A percentile compares a stretch with the other conserved stretches of the same genome.
phyloP scores from a whole-genome alignment of 2,113 vertebrate genomes.

The Callocephalon fimbriatum region DNA sequence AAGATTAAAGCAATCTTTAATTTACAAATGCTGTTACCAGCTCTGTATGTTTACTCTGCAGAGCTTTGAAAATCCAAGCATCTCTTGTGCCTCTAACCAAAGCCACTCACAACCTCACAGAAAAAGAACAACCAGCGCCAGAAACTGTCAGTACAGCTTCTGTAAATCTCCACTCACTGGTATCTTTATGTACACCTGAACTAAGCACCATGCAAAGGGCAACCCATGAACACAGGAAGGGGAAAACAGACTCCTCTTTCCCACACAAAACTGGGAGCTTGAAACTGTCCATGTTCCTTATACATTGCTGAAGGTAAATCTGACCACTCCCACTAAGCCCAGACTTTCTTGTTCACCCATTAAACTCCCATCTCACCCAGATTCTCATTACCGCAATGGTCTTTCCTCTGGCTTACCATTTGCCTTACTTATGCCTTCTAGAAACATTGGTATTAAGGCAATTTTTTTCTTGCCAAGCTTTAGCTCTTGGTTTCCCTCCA shows the following conservation, averaged over 20 bases:
- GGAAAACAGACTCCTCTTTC: background rate
- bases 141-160: background rate
- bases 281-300: background rate
- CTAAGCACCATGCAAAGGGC: background rate
- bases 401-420: background rate
- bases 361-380: background rate
- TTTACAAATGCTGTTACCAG: constrained; percentile 71
- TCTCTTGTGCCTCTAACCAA: background rate
- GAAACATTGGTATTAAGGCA: background rate
- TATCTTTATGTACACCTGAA: background rate
- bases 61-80: constrained; percentile 51
- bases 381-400: accelerated
- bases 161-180: background rate
- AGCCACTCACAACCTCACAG: background rate
- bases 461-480: background rate
- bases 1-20: constrained; percentile 78
- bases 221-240: background rate
- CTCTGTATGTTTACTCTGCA: constrained; percentile 49
- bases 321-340: background rate
- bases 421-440: background rate
- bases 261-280: background rate
- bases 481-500: background rate
- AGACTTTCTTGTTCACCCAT: background rate
- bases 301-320: background rate
- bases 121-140: background rate